A percentile compares a stretch with the other conserved stretches of the same genome.
Evolutionary conservation across 2,113 vertebrate species (phyloP).

Genomic region (Mixornis gularis): DNA sequence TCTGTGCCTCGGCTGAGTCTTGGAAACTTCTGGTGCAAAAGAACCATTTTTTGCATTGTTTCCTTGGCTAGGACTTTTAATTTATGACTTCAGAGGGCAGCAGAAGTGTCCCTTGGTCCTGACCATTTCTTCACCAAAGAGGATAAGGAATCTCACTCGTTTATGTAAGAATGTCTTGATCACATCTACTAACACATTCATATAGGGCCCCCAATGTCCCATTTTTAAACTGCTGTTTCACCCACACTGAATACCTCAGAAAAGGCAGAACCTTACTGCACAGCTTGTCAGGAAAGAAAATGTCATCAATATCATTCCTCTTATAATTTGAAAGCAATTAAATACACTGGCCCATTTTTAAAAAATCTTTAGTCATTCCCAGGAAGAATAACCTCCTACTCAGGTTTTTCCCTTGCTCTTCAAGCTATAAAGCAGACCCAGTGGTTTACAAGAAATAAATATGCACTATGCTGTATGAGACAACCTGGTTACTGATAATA

Average conservation of each 20-base stretch:
- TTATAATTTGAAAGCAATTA: background rate
- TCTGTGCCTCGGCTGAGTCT: background rate
- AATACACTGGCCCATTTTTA: background rate
- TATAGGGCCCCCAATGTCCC: background rate
- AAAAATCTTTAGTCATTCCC: background rate
- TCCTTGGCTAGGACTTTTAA: background rate
- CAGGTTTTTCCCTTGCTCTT: background rate
- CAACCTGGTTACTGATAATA: background rate
- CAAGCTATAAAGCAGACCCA: background rate
- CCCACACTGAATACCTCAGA: slow-evolving; percentile 1
- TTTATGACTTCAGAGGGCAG: background rate
- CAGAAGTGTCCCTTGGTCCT: background rate
- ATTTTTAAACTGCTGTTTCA: slow-evolving; percentile 34
- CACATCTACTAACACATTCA: background rate
- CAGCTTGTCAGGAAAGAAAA: slow-evolving; percentile 22
- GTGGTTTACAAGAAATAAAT: background rate
- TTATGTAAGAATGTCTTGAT: background rate
- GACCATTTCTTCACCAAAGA: background rate
- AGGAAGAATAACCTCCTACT: background rate
- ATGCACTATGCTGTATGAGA: background rate
- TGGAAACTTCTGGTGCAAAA: background rate
- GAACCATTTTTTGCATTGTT: background rate
- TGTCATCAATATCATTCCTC: background rate
- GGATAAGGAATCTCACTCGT: background rate
- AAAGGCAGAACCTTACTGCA: background rate